Base-by-base conservation (phyloP, 2,888 invertebrate genomes). In the Meghimatium bilineatum region DNA sequence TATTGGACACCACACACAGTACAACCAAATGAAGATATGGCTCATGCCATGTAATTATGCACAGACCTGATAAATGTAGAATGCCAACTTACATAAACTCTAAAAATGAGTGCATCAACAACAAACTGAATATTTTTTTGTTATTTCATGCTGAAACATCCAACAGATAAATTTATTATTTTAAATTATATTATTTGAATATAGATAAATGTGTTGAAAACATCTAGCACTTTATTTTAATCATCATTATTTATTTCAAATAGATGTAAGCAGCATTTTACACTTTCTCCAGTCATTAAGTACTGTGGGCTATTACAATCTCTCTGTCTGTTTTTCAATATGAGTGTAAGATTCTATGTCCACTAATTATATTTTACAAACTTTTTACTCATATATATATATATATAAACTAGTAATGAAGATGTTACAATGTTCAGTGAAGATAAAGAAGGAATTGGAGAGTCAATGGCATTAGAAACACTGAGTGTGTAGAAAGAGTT, bases 291-390 rank as follows among this genome's bases (percentile, higher is more conserved):
- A 44, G 38, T 44, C 63, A 14, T 77, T n/a, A n/a, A 29, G 36
- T 38, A 66, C 74, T 23, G 52, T 38, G 17, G 74, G 74, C 74
- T 52, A n/a, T 63, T 44, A 67, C 17, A 67, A 67, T 8, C 17
- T 79, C 77, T 77, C 79, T 79, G 72, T 81, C 81, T 75, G 74
- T 75, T 44, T 75, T 67, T 79, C 67, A 66, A 38, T 26, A n/a
- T 49, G 32, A 74, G 32, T 60, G 60, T 60, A 63, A 34, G 23
- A 38, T 3, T 36, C 49, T 36, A 29, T 23, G n/a, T 77, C 14
- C 32, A 29, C 44, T 72, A 72, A 44, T 72, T 44, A 63, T 38
- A 34, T 36, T 36, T 66, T 5, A 75, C 36, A 3, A 44, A 74
- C n/a, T 49, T 49, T n/a, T n/a, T 49, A 23, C 1, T 1, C n/a